Evolutionary conservation across 2,113 vertebrate genomes (phyloP), one percentile per base, ranked within the genome.

Genomic region (Lophura nycthemera): DNA sequence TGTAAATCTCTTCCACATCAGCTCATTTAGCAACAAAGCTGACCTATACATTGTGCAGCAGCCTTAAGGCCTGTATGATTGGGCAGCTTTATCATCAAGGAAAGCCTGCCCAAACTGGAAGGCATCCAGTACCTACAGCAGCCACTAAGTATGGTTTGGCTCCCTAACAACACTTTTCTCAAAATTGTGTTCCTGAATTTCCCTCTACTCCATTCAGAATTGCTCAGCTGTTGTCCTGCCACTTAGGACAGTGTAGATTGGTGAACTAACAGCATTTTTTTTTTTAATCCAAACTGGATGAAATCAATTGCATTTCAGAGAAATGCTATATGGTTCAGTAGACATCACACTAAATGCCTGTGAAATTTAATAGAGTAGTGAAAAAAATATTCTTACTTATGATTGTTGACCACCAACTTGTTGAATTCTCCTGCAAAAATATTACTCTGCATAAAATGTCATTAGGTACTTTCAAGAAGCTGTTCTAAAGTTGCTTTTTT

Each of bases 191-290:
- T 20, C 34, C 30, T 75, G n/a, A 70, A 56, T 42, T 79, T 75
- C 69, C 24, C 32, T 54, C n/a, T 48, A 36, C 10, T 14, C 47
- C 10, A 6, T 29, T 52, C 48, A 24, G 48, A 73, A 80, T n/a
- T 59, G 5, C 12, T 83, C 48, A 14, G n/a, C 5, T 45, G 7
- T 50, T 2, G 0, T 43, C 30, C 54, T 61, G 59, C 48, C 77
- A 75, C 0, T 0, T 5, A 61, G 11, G 10, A 27, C 13, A 27
- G 12, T 6, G 0, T 0, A 32, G 15, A 27, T 1, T 27, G 30
- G 8, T 43, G 66, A 69, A 57, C 8, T 54, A 85, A 27, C 52
- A 8, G 6, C 4, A 6, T 7, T 30, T 52, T 19, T 52, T 19
- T 25, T 47, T 67, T 67, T 74, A 69, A 8, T 61, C 89, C 63